These are phyloP conservation scores for Camptogramma bilineatum DNA, from an alignment of 2,888 invertebrate species.

Conservation along the genomic window DNA sequence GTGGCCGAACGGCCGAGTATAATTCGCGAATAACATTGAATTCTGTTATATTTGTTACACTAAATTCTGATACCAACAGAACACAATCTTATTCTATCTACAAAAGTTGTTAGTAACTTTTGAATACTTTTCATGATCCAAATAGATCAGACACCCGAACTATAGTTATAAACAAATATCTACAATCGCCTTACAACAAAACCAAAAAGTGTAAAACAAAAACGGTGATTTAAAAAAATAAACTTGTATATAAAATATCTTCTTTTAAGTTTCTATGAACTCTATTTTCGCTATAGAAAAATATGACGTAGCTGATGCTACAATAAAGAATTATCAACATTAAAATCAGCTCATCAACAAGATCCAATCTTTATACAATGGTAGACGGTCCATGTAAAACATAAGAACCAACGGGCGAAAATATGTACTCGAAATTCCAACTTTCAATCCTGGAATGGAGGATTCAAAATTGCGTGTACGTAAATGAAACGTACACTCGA, in stretches of 20 bases:
- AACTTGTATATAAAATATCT: conserved; percentile 34
- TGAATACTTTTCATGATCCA: background rate
- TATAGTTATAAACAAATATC: conserved; percentile 15
- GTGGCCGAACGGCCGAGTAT: conserved; percentile 34
- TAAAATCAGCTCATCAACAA: conserved; percentile 8
- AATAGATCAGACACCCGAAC: background rate
- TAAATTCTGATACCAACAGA: conserved; percentile 9
- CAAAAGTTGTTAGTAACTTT: conserved; percentile 5
- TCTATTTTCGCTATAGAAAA: conserved; percentile 35
- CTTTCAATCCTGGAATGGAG: background rate
- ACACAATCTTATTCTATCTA: conserved; percentile 8
- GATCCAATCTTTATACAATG: conserved; percentile 13
- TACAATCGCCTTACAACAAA: conserved; percentile 13
- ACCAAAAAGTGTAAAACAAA: conserved; percentile 18
- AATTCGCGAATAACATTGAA: conserved; percentile 16
- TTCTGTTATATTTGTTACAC: background rate
- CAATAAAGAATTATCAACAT: conserved; percentile 18
- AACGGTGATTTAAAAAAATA: conserved; percentile 29
- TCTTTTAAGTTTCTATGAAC: conserved; percentile 25
- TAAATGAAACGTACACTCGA: background rate
- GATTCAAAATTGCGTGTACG: conserved; percentile 10
- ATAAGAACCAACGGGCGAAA: conserved; percentile 6
- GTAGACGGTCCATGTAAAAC: conserved; percentile 3
- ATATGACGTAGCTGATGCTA: conserved; percentile 33
- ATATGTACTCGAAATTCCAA: conserved; percentile 8